These are phyloP conservation scores for Spongia lamella DNA, from an alignment of 37 sponge, comb jelly and placozoan genomes.

Conservation along the genomic window DNA sequence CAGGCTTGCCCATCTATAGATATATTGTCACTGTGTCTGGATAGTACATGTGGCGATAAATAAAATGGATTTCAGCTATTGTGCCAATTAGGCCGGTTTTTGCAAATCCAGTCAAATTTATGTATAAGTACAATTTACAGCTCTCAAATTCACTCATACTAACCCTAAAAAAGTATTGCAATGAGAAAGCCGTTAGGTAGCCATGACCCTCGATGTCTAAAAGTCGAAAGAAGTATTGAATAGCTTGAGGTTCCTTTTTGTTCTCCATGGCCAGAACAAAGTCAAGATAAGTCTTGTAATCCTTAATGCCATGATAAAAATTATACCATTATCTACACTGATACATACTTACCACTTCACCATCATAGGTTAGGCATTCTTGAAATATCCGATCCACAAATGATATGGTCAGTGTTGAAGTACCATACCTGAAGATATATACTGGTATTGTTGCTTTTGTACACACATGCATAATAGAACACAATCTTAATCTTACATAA, in stretches of 20 bases:
- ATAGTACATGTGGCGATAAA: neutral
- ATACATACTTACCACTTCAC: constrained; percentile 84
- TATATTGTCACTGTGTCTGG: too few species aligned
- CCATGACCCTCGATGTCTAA: constrained; percentile 86
- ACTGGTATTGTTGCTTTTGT: neutral
- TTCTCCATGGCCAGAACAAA: constrained; percentile 98
- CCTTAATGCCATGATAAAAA: constrained; percentile 39
- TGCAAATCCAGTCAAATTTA: too few species aligned
- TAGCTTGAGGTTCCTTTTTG: constrained; percentile 83
- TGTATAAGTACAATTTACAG: neutral
- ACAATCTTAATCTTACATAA: too few species aligned
- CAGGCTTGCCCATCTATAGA: too few species aligned
- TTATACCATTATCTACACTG: neutral
- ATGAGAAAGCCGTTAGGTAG: constrained; percentile 73
- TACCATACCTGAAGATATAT: constrained; percentile 61
- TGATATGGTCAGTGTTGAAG: constrained; percentile 82
- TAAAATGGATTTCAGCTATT: neutral
- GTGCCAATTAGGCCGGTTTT: too few species aligned
- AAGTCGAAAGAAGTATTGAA: constrained; percentile 93
- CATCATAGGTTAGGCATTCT: constrained; percentile 98
- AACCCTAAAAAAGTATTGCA: constrained; percentile 92
- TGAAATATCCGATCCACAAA: constrained; percentile 95
- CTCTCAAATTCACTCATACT: too few species aligned
- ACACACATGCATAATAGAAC: too few species aligned
- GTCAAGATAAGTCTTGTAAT: constrained; percentile 97